Evolutionary conservation across 2,113 vertebrate species (phyloP).

Genomic region (Triplophysa tibetana): DNA sequence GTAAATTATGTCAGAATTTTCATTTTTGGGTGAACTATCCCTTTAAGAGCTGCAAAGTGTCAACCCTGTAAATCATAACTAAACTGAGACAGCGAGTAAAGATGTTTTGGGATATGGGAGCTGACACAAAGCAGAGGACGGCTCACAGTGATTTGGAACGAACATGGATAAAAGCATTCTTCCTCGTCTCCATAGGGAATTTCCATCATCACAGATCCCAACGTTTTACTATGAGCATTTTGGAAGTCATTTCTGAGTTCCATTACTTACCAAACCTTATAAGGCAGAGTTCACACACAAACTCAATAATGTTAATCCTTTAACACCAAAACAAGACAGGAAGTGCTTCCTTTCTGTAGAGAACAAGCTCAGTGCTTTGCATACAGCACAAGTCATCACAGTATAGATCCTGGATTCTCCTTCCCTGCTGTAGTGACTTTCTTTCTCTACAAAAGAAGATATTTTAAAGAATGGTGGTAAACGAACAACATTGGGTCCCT

Average conservation of each 20-base stretch:
- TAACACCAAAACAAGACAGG: not conserved
- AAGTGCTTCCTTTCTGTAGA: slow-evolving; percentile 13
- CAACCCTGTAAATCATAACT: not conserved
- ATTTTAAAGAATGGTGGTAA: no score
- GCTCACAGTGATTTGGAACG: not conserved
- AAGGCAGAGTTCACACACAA: not conserved
- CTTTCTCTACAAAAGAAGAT: no score
- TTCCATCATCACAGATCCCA: slow-evolving; percentile 6
- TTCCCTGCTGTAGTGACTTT: not conserved
- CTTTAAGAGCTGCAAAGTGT: no score
- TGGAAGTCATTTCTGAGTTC: not conserved
- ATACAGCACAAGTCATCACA: slow-evolving; percentile 1
- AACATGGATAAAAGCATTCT: slow-evolving; percentile 18
- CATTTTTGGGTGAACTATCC: no score
- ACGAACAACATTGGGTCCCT: no score
- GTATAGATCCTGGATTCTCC: slow-evolving; percentile 11
- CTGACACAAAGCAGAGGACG: not conserved
- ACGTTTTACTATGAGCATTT: slow-evolving; percentile 1
- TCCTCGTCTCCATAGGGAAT: not conserved
- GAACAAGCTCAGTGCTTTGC: not conserved
- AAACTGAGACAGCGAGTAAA: not conserved
- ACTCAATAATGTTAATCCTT: not conserved
- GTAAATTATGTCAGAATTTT: no score
- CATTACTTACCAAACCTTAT: slow-evolving; percentile 8
- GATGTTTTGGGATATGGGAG: not conserved